Evolutionary conservation across 2,888 invertebrate species (phyloP), one percentile per base, ranked within the genome.

Genomic region (Bruchidius siliquastri): DNA sequence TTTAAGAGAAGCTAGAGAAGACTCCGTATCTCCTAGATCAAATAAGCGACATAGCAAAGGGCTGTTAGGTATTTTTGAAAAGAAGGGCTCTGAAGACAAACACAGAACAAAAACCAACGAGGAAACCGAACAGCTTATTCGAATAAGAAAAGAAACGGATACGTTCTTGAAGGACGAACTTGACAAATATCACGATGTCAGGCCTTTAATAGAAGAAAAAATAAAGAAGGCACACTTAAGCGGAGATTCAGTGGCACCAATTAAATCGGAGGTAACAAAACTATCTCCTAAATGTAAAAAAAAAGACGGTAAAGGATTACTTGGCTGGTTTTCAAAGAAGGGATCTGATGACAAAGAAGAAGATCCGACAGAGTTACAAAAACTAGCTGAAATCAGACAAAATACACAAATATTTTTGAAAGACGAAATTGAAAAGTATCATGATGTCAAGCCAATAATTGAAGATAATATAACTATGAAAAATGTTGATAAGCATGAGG

Each of bases 121-220:
- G 18, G 49, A 49, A 49, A 1, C 18, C 3, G 49, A 49, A 49
- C 49, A 49, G 18, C 49, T 49, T 49, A 13, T 80, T 74, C 68
- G 72, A 10, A 20, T 68, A 6, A 22, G 68, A 13, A 68, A 68
- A 68, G 75, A 79, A 69, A 77, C 74, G 10, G 76, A 74, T 13
- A 71, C 75, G 22, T 80, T 81, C 69, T 72, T 81, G 26, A 76
- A 67, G 2, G 76, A 72, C 21, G 81, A 81, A 79, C 68, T 81
- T n/a, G 74, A 78, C 66, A 73, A 75, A 20, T 79, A 78, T 68
- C 76, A 77, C 49, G 77, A 77, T 70, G 74, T 74, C 20, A 70
- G 72, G 18, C 75, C 75, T 67, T 66, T 72, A 68, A 22, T 68
- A 22, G 68, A 69, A 20, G 21, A 10, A 13, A 68, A 68, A 2